Conservation (phyloP, 2,888 invertebrate genomes). For the Anagyrus pseudococci region DNA sequence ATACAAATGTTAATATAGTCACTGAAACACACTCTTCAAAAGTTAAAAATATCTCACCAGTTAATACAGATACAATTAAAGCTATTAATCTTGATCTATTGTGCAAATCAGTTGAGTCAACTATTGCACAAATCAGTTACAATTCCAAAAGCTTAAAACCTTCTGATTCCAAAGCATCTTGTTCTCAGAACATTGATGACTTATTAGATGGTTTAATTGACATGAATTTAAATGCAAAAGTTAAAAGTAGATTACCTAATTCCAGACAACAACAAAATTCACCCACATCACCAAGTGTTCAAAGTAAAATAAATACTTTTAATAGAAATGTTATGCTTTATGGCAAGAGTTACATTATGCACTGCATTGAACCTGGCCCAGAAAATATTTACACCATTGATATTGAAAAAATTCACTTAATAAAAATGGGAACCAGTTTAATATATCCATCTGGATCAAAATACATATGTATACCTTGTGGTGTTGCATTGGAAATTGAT, state of each 20-base stretch:
- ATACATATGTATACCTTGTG: slow-evolving; percentile 15
- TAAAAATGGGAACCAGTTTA: slow-evolving; percentile 15
- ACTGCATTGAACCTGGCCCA: slow-evolving; percentile 25
- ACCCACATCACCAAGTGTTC: not conserved
- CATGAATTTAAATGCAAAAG: not conserved
- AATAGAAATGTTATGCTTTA: not conserved
- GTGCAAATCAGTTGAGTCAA: not conserved
- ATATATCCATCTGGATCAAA: slow-evolving; percentile 13
- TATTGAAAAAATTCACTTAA: not conserved
- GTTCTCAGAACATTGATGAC: not conserved
- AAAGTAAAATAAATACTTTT: not conserved
- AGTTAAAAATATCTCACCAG: not conserved
- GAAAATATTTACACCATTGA: slow-evolving; percentile 27
- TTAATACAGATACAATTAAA: not conserved
- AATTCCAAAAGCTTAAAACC: not conserved
- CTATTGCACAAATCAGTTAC: not conserved
- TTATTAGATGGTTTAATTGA: not conserved
- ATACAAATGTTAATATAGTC: not conserved
- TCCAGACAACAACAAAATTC: not conserved
- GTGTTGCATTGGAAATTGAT: not conserved
- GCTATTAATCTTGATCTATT: not conserved
- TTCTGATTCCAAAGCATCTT: not conserved
- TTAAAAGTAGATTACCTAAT: slow-evolving; percentile 1
- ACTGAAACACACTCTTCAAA: not conserved
- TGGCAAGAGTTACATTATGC: slow-evolving; percentile 11